A percentile compares a stretch with the other conserved stretches of the same genome.
phyloP scores from a whole-genome alignment of 1,140 invertebrate species.

The Drosophila saltans region DNA sequence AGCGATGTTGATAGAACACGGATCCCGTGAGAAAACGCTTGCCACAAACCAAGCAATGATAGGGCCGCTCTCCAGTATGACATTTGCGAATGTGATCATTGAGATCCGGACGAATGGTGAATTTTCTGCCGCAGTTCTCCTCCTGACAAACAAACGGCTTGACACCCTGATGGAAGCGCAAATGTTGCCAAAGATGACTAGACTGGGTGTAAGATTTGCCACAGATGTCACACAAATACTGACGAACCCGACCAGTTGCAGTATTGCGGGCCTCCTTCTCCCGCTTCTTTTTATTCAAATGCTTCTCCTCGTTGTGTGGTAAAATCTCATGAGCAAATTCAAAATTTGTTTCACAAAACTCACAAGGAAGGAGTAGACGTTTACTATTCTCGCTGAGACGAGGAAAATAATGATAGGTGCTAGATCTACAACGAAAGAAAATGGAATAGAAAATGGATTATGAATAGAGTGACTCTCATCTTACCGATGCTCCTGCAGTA shows the following conservation, averaged over 20 bases:
- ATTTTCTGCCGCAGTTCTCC: constrained; percentile 86
- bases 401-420: constrained; percentile 74
- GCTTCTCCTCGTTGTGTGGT: constrained; percentile 81
- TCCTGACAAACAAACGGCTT: constrained; percentile 86
- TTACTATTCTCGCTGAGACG: constrained; percentile 44
- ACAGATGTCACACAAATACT: constrained; percentile 86
- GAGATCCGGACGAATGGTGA: constrained; percentile 87
- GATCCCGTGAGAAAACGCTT: constrained; percentile 90
- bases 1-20: constrained; percentile 89
- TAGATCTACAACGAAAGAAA: constrained; percentile 47
- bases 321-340: constrained; percentile 82
- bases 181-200: constrained; percentile 86
- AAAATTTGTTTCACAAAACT: constrained; percentile 74
- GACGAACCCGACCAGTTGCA: constrained; percentile 69
- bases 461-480: neutral
- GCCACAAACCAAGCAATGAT: constrained; percentile 88
- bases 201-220: constrained; percentile 86
- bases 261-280: constrained; percentile 65
- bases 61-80: constrained; percentile 88
- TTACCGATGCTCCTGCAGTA: constrained; percentile 83
- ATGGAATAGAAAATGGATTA: neutral
- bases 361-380: constrained; percentile 64
- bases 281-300: constrained; percentile 69
- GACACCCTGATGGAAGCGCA: constrained; percentile 86
- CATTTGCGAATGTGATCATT: constrained; percentile 87